These are phyloP conservation scores for Diachasma alloeum DNA, from an alignment of 1,140 invertebrate genomes.

Conservation along the genomic window DNA sequence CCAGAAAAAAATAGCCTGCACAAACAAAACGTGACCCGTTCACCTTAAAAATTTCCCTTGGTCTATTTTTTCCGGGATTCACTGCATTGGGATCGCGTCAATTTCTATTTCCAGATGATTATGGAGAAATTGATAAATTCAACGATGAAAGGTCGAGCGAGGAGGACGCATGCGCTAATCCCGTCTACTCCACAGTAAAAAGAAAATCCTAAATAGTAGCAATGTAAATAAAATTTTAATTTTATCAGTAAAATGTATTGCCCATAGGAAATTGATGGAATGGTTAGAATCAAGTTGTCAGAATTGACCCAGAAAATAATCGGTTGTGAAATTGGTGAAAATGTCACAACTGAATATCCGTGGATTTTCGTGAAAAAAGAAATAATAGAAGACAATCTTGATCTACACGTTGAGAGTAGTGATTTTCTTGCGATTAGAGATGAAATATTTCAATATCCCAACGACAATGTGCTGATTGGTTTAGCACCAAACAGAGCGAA, in stretches of 20 bases:
- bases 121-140: background rate
- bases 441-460: conserved; percentile 65
- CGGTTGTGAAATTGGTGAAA: conserved; percentile 63
- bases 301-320: conserved; percentile 63
- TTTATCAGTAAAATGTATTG: background rate
- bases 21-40: too few species aligned
- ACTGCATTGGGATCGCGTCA: background rate
- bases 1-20: too few species aligned
- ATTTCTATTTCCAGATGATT: background rate
- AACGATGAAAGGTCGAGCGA: background rate
- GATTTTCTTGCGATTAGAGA: conserved; percentile 68
- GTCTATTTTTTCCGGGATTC: too few species aligned
- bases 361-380: conserved; percentile 74
- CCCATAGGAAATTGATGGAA: conserved; percentile 43
- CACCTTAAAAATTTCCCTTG: too few species aligned
- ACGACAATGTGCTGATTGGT: conserved; percentile 71
- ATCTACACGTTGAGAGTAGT: conserved; percentile 64
- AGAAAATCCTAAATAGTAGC: background rate
- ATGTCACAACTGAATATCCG: conserved; percentile 76
- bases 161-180: background rate
- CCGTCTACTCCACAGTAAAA: background rate
- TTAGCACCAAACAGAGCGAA: conserved; percentile 72
- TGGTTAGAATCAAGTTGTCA: conserved; percentile 54
- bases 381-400: conserved; percentile 68
- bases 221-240: background rate